Base-by-base conservation (phyloP, 1,140 invertebrate species). In the Trichonephila inaurata region DNA sequence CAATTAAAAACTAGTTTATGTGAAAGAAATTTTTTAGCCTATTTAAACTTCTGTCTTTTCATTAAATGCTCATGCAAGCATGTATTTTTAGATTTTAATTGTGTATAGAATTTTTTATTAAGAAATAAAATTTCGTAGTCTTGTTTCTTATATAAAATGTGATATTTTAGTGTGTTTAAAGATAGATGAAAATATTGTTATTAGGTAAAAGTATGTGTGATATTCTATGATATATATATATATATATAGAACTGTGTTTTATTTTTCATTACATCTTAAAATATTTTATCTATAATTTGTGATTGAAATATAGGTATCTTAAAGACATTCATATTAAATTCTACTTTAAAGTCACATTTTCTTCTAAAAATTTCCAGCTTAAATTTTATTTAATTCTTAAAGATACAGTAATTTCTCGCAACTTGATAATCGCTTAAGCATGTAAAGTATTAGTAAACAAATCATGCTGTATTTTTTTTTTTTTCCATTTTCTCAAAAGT, bases 21-120 rank as follows among this genome's bases (percentile, higher is more conserved):
- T 88, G 51, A 64, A 88, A 88, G 62, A 77, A 77, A 77, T 77
- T 64, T 88, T 88, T 88, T 88, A 88, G 86, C 60, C 28, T 64
- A 61, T 88, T 88, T 88, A 40, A 88, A 62, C 33, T 66, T 88
- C 86, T 88, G 40, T 88, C 28, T 88, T 88, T 60, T 62, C 61
- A 62, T 58, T 88, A 33, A 28, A 58, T 88, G 62, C 86, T 85
- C 83, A 58, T 60, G 86, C 51, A 61, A 40, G 86, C 82, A 88
- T 88, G 33, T 88, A 88, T 88, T 88, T 88, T 88, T 83, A 83
- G 82, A 83, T 88, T 88, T 88, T 64, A 88, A 88, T 88, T 88
- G 60, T 88, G 60, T 88, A 64, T 88, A 88, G 86, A 64, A 12
- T 88, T 83, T 83, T 83, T 88, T 88, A 64, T 64, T 88, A 88